Conservation (phyloP, 2,888 invertebrate genomes). For the Drosophila suboccidentalis region DNA sequence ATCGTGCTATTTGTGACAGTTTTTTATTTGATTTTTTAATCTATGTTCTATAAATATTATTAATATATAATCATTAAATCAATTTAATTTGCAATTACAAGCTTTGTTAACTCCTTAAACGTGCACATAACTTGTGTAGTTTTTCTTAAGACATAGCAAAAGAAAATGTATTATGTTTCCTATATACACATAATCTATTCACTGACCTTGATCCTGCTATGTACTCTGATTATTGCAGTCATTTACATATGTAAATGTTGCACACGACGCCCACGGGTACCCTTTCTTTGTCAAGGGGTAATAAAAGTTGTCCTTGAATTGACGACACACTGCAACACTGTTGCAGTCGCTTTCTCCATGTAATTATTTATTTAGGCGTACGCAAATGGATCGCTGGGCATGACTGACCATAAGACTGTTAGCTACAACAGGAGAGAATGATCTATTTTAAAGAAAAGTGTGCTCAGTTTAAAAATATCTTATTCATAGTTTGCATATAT, state of each 20-base stretch:
- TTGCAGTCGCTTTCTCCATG: conserved; percentile 22
- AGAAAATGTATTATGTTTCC: background rate
- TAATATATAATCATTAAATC: too few species aligned
- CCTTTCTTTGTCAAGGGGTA: conserved; percentile 42
- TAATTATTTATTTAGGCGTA: conserved; percentile 14
- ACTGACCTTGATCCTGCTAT: conserved; percentile 10
- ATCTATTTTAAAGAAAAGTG: background rate
- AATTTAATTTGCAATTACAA: too few species aligned
- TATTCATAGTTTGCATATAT: background rate
- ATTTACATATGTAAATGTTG: conserved; percentile 17
- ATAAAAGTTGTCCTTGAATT: conserved; percentile 52
- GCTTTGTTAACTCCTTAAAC: too few species aligned
- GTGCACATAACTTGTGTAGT: background rate
- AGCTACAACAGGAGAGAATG: background rate
- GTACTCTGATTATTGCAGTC: background rate
- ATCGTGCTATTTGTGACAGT: too few species aligned
- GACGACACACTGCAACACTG: conserved; percentile 5
- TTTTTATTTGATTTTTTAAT: too few species aligned
- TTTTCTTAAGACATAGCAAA: background rate
- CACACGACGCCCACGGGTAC: conserved; percentile 49
- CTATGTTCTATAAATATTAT: too few species aligned
- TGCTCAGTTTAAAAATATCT: background rate
- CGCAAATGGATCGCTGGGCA: conserved; percentile 8
- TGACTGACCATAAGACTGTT: conserved; percentile 17
- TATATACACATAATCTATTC: background rate